phyloP scores from a whole-genome alignment of 2,888 invertebrate species.

The Ichneumoninae sp. region DNA sequence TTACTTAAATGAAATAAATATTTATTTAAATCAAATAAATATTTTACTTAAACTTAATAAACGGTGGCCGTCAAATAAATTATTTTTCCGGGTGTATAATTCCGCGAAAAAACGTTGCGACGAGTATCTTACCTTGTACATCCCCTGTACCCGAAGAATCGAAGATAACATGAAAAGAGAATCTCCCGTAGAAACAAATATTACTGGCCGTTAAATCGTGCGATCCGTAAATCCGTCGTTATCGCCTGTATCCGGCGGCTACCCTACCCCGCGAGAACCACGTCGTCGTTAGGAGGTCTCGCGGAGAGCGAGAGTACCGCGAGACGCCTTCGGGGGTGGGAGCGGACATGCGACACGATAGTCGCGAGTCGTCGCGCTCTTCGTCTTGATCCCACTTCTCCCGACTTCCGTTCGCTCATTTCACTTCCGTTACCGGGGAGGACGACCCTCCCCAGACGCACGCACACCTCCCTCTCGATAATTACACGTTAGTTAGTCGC shows the following conservation, averaged over 20 bases:
- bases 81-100: too few relatives aligned
- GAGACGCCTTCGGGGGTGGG: neutral
- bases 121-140: neutral
- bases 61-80: too few relatives aligned
- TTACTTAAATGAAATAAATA: too few relatives aligned
- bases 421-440: slow-evolving; percentile 16
- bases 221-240: slow-evolving; percentile 64
- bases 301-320: slow-evolving; percentile 33
- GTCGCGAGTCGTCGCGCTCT: neutral
- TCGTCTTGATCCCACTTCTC: neutral
- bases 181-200: neutral
- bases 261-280: slow-evolving; percentile 15
- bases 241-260: slow-evolving; percentile 55
- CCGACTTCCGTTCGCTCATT: slow-evolving; percentile 4
- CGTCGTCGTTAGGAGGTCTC: slow-evolving; percentile 50
- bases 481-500: slow-evolving; percentile 73
- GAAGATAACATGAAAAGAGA: neutral
- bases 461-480: slow-evolving; percentile 69
- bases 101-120: neutral
- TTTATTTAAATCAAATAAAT: too few relatives aligned
- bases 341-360: neutral
- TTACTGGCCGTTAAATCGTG: slow-evolving; percentile 60
- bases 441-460: neutral
- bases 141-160: too few relatives aligned
- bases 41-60: too few relatives aligned